Evolutionary conservation across 1,140 invertebrate species (phyloP), one percentile per base, ranked within the genome.

Genomic region (Oncopodura yosiiana): DNA sequence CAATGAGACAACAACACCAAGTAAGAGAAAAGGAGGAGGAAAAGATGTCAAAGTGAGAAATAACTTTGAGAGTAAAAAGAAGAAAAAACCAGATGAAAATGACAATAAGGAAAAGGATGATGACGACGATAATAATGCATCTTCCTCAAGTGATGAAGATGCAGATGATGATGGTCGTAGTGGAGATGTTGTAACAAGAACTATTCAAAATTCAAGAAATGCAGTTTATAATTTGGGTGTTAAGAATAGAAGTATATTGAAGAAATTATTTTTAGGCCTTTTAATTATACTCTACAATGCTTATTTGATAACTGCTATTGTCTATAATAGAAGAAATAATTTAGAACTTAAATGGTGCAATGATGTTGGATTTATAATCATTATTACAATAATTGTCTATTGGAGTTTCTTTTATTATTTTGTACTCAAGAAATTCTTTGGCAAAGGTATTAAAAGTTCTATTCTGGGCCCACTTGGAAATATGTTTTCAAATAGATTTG

Each of bases 341-440:
- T 38, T 54, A 14, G 24, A 57, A 1, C 71, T 60, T 55, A 62
- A 70, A 50, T 83, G 77, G 61, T 86, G 84, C 62, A 59, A 78
- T 48, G 86, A 86, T 1, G 81, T 85, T 62, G 83, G 84, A 39
- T 77, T 86, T 66, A 69, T 90, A 1, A 67, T 87, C 9, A 74
- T 87, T 11, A 62, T 89, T 0, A 70, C 82, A 1, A 64, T 68
- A 19, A 71, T 86, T 26, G 67, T 75, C 19, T 83, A 85, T 60
- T 70, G 78, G 52, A 72, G 74, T 16, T 42, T 85, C 12, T 66
- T 85, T 19, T 87, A 88, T 66, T 80, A 76, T 58, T 61, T 74
- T 16, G 58, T 85, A 3, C 67, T 85, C 26, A 83, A 83, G 67
- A 75, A 71, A 24, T 78, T 69, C 49, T 67, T 79, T 19, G 75